These are phyloP conservation scores for Acanthopagrus latus DNA, from an alignment of 2,797 vertebrate genomes.

Conservation along the genomic window DNA sequence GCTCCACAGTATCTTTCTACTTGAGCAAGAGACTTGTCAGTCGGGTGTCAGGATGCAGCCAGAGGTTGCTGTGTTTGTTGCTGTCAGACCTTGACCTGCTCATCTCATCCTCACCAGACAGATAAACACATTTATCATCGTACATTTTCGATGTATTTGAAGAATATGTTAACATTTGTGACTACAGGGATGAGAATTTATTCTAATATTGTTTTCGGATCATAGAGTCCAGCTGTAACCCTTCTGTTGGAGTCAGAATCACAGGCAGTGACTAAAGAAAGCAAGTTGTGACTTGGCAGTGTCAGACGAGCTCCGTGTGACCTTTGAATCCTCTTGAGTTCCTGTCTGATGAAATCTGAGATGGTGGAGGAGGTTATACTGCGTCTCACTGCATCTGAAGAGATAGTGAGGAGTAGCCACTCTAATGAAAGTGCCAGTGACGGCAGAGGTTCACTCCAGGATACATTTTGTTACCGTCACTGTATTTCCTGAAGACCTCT, in stretches of 20 bases:
- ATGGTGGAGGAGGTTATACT: background rate
- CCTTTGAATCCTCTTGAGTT: conserved; percentile 46
- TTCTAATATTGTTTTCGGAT: background rate
- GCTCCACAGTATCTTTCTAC: background rate
- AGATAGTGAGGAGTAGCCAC: background rate
- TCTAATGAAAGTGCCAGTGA: conserved; percentile 5
- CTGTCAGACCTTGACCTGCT: background rate
- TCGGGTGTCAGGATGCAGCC: background rate
- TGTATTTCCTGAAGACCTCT: background rate
- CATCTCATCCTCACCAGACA: background rate
- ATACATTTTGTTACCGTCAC: background rate
- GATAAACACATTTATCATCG: background rate
- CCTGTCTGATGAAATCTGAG: conserved; percentile 43
- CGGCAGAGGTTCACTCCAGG: background rate
- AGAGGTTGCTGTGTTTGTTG: background rate
- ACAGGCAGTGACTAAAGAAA: background rate
- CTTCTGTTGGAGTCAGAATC: background rate
- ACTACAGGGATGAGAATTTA: background rate
- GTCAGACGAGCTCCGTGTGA: conserved; percentile 23
- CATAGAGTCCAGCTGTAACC: background rate
- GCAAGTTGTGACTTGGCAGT: conserved; percentile 35
- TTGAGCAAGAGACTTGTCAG: background rate
- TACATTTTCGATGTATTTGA: background rate
- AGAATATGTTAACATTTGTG: background rate
- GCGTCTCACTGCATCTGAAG: background rate